A percentile compares a stretch with the other conserved stretches of the same genome.
Conservation (phyloP, 2,113 vertebrate genomes). For the Sialia sialis region DNA sequence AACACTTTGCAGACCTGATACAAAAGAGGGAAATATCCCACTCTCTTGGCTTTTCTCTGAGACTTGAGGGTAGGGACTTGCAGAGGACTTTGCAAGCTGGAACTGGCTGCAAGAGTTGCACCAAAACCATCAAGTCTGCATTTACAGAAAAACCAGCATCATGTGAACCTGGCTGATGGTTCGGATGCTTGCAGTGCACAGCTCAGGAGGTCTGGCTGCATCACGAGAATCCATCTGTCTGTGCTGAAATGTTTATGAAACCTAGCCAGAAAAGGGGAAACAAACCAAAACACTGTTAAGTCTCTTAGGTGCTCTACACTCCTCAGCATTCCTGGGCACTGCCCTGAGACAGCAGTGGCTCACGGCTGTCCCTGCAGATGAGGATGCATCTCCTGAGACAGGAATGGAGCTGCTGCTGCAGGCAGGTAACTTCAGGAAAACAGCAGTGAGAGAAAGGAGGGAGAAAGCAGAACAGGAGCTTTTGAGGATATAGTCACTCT, state of each 20-base stretch:
- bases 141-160: background rate
- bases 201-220: background rate
- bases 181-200: background rate
- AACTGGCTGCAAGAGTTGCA: background rate
- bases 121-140: accelerated
- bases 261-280: background rate
- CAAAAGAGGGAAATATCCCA: background rate
- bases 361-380: background rate
- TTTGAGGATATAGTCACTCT: background rate
- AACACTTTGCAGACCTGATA: background rate
- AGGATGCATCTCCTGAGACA: background rate
- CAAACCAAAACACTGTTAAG: background rate
- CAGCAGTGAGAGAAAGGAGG: background rate
- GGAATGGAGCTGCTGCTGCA: background rate
- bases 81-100: background rate
- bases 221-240: background rate
- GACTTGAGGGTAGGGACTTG: background rate
- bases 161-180: accelerated
- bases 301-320: background rate
- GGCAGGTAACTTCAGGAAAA: background rate
- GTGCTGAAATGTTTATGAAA: background rate
- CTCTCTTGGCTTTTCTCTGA: background rate
- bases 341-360: background rate
- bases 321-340: accelerated
- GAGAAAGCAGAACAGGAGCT: background rate